Percentiles rank a stretch among this genome's conserved stretches.
Evolutionary conservation across 2,888 invertebrate species (phyloP).

Genomic region (Drosophila atroscutellata): DNA sequence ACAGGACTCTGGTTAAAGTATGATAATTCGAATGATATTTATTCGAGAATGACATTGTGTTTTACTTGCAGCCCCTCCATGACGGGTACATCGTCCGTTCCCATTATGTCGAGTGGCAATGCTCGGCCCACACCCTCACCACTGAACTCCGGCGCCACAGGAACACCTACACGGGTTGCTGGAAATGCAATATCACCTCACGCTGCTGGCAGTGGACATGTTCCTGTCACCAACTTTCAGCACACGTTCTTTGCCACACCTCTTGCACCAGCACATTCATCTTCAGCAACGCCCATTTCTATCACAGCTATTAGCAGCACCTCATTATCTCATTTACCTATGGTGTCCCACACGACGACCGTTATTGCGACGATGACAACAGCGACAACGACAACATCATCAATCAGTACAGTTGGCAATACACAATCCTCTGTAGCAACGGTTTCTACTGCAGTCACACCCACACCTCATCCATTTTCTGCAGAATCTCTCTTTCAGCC

Average conservation of each 20-base stretch:
- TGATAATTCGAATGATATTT: not conserved
- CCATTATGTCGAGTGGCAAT: conserved; percentile 84
- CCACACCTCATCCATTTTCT: conserved; percentile 93
- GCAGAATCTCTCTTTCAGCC: conserved; percentile 95
- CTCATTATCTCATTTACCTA: conserved; percentile 39
- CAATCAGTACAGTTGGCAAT: conserved; percentile 43
- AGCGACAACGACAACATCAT: conserved; percentile 59
- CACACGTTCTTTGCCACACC: conserved; percentile 90
- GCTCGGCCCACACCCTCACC: conserved; percentile 87
- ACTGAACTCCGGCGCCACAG: conserved; percentile 49
- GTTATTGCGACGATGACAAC: conserved; percentile 54
- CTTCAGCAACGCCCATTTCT: conserved; percentile 38
- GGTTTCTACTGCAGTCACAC: conserved; percentile 81
- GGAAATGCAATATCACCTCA: conserved; percentile 86
- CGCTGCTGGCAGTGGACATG: conserved; percentile 69
- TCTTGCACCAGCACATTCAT: conserved; percentile 85
- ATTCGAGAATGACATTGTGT: not conserved
- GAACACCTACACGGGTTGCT: conserved; percentile 73
- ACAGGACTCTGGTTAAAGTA: conserved; percentile 83
- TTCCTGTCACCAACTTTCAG: conserved; percentile 85
- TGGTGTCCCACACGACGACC: conserved; percentile 47
- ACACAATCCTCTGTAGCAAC: conserved; percentile 44
- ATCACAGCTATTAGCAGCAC: conserved; percentile 28
- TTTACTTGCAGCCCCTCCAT: conserved; percentile 53
- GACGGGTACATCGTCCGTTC: conserved; percentile 83